These are phyloP conservation scores for Drosophila kanekoi DNA, from an alignment of 2,888 invertebrate genomes.

Conservation along the genomic window DNA sequence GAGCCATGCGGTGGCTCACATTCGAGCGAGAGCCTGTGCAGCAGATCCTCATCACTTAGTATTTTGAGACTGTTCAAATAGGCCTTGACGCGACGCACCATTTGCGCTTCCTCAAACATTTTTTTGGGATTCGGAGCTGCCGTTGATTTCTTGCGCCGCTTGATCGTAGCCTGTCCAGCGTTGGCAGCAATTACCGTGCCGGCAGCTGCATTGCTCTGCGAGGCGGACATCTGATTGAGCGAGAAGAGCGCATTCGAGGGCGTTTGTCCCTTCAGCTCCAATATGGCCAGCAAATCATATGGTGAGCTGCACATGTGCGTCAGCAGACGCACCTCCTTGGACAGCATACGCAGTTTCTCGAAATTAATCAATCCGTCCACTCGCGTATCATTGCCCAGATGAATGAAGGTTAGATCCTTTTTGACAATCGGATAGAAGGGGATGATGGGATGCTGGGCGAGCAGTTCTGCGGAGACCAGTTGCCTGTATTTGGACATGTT, in stretches of 20 bases:
- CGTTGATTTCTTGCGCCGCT: slow-evolving; percentile 94
- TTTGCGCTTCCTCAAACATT: slow-evolving; percentile 99
- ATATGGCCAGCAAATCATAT: slow-evolving; percentile 93
- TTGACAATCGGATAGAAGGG: slow-evolving; percentile 96
- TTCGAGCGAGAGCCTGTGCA: slow-evolving; percentile 95
- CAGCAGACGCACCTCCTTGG: slow-evolving; percentile 95
- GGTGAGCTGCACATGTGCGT: slow-evolving; percentile 98
- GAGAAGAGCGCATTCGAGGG: slow-evolving; percentile 95
- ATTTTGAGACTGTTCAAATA: slow-evolving; percentile 95
- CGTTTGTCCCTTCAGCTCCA: slow-evolving; percentile 94
- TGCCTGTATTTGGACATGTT: slow-evolving; percentile 99
- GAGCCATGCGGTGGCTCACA: slow-evolving; percentile 89
- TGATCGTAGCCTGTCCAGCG: slow-evolving; percentile 93
- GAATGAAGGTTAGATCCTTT: slow-evolving; percentile 98
- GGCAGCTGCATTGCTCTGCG: slow-evolving; percentile 85
- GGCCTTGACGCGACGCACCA: slow-evolving; percentile 98
- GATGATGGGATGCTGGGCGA: slow-evolving; percentile 91
- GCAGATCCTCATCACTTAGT: slow-evolving; percentile 95
- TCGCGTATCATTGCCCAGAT: slow-evolving; percentile 97
- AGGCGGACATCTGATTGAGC: slow-evolving; percentile 93
- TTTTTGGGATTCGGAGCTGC: slow-evolving; percentile 98
- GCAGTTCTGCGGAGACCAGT: slow-evolving; percentile 94
- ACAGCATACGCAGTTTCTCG: slow-evolving; percentile 99
- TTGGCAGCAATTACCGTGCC: slow-evolving; percentile 83
- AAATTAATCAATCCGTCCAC: slow-evolving; percentile 97